Percentiles rank a stretch among this genome's conserved stretches.
Conservation (phyloP, 2,888 invertebrate genomes). For the Caenorhabditis becei region DNA sequence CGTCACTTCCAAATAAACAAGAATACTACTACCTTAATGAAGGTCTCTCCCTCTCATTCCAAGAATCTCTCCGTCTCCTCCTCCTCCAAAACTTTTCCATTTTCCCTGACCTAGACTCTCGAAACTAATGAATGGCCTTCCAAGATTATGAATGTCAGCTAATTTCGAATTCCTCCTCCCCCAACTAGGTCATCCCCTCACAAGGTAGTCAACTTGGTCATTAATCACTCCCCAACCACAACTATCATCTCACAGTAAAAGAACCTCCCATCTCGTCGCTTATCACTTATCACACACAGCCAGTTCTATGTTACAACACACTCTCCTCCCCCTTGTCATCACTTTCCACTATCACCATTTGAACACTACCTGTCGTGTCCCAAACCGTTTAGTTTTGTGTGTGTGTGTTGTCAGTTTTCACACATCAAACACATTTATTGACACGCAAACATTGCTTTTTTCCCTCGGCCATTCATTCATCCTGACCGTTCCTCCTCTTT, state of each 20-base stretch:
- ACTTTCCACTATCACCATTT: conserved; percentile 1
- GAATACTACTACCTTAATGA: conserved; percentile 1
- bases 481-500: neutral
- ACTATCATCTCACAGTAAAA: conserved; percentile 14
- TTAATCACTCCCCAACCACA: conserved; percentile 31
- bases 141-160: conserved; percentile 59
- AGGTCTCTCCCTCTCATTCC: conserved; percentile 3
- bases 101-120: conserved; percentile 32
- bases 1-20: neutral
- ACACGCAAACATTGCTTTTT: neutral
- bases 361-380: neutral
- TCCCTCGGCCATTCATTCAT: neutral
- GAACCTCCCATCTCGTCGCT: conserved; percentile 33
- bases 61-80: neutral
- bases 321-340: conserved; percentile 37
- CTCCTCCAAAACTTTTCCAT: conserved; percentile 7
- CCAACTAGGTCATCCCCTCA: neutral
- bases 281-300: conserved; percentile 35
- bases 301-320: conserved; percentile 20
- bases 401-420: neutral
- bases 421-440: neutral
- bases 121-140: conserved; percentile 58
- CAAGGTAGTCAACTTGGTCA: conserved; percentile 33
- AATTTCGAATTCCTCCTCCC: conserved; percentile 40
- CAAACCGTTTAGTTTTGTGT: too few species aligned